Percentiles rank a stretch among this genome's conserved stretches.
These are phyloP conservation scores for Silurus lanzhouensis DNA, from an alignment of 2,797 vertebrate species.

Conservation along the genomic window DNA sequence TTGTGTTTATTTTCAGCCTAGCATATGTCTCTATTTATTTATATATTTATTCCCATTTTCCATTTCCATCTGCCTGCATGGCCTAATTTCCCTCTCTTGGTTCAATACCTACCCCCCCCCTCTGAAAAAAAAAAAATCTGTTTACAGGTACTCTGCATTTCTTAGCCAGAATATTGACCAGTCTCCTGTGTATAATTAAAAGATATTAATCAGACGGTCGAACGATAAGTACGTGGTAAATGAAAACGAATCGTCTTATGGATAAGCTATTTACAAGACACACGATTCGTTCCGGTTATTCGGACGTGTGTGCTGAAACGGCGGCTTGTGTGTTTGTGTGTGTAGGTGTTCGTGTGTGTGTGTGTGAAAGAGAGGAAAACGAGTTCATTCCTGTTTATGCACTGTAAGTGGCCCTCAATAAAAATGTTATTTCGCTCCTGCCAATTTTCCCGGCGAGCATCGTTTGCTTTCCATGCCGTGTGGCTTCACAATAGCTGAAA, in stretches of 20 bases:
- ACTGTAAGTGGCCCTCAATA: conserved; percentile 29
- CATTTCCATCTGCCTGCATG: not conserved
- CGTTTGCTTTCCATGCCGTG: conserved; percentile 35
- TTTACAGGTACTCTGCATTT: conserved; percentile 27
- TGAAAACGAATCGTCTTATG: conserved; percentile 2
- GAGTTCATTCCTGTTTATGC: conserved; percentile 35
- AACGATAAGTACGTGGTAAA: conserved; percentile 36
- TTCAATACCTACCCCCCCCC: not conserved
- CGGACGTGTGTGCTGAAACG: not conserved
- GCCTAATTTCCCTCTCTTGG: not conserved
- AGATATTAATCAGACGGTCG: conserved; percentile 35
- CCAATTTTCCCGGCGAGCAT: conserved; percentile 41
- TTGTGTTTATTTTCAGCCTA: not conserved
- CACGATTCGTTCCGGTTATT: conserved; percentile 7
- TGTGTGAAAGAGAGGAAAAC: not conserved
- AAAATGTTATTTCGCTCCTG: conserved; percentile 47
- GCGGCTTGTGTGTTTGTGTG: not conserved
- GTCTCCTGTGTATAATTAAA: conserved; percentile 39
- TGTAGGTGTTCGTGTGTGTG: too few relatives aligned
- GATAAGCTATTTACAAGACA: not conserved
- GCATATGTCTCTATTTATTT: not conserved
- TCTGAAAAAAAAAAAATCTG: not conserved
- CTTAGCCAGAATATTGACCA: conserved; percentile 27
- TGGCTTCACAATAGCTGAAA: conserved; percentile 28
- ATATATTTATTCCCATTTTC: not conserved